Conservation (phyloP, 2,113 vertebrate species). For the Hylia prasina region DNA sequence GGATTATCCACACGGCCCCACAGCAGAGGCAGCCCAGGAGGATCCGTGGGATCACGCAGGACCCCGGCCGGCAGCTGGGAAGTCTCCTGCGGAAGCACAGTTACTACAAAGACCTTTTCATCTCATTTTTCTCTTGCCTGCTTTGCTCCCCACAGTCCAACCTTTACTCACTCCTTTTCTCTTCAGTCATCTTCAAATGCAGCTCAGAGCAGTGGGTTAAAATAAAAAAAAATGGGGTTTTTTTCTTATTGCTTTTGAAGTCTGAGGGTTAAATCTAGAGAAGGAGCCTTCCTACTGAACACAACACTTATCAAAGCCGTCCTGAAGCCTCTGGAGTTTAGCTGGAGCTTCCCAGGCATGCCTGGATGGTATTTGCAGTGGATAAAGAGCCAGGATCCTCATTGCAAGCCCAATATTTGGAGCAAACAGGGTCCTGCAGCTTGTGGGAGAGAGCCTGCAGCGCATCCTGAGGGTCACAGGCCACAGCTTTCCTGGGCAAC, state of each 20-base stretch:
- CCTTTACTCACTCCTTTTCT: background rate
- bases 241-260: background rate
- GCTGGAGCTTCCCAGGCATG: background rate
- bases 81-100: background rate
- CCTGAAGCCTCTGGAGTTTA: background rate
- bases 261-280: background rate
- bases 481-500: background rate
- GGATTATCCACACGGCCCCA: fast-evolving
- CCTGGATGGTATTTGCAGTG: background rate
- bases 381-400: background rate
- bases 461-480: background rate
- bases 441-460: background rate
- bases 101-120: constrained; percentile 2
- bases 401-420: background rate
- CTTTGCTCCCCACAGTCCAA: background rate
- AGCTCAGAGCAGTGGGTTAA: background rate
- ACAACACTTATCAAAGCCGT: background rate
- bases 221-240: background rate
- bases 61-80: background rate
- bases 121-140: background rate
- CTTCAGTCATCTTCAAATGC: background rate
- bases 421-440: background rate
- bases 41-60: background rate
- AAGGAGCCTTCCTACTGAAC: background rate
- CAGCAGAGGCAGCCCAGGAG: background rate